These are phyloP conservation scores for Drosophila orena DNA, from an alignment of 1,140 invertebrate genomes.

Conservation along the genomic window DNA sequence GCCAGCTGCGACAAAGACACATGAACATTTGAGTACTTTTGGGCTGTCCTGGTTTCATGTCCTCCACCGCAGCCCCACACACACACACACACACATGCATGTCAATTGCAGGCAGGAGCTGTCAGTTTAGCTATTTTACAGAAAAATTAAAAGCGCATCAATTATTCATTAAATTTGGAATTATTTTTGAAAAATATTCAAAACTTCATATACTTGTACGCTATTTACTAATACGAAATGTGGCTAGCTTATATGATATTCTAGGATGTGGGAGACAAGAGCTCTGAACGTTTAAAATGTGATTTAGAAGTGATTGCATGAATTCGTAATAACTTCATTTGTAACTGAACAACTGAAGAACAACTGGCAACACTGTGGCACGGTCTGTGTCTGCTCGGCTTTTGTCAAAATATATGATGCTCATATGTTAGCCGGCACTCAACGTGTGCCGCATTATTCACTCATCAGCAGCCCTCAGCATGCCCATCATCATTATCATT, in stretches of 20 bases:
- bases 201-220: too few species aligned
- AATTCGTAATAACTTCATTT: not conserved
- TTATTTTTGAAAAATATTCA: too few species aligned
- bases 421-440: slow-evolving; percentile 74
- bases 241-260: too few species aligned
- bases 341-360: not conserved
- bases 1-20: slow-evolving; percentile 59
- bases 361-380: slow-evolving; percentile 5
- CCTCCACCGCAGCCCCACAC: slow-evolving; percentile 18
- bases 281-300: too few species aligned
- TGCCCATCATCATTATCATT: slow-evolving; percentile 75
- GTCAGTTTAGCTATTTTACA: slow-evolving; percentile 6
- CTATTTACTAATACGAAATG: too few species aligned
- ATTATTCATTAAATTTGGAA: not conserved
- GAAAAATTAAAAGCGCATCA: too few species aligned
- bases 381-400: slow-evolving; percentile 24
- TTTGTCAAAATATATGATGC: slow-evolving; percentile 75
- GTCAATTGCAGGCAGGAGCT: slow-evolving; percentile 17
- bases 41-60: slow-evolving; percentile 53
- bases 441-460: slow-evolving; percentile 76
- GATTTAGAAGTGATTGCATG: too few species aligned
- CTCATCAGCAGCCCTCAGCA: slow-evolving; percentile 72
- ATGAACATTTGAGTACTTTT: slow-evolving; percentile 48
- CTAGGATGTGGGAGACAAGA: too few species aligned
- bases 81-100: slow-evolving; percentile 13